Conservation (phyloP, 2,113 vertebrate genomes). For the Alosa alosa region DNA sequence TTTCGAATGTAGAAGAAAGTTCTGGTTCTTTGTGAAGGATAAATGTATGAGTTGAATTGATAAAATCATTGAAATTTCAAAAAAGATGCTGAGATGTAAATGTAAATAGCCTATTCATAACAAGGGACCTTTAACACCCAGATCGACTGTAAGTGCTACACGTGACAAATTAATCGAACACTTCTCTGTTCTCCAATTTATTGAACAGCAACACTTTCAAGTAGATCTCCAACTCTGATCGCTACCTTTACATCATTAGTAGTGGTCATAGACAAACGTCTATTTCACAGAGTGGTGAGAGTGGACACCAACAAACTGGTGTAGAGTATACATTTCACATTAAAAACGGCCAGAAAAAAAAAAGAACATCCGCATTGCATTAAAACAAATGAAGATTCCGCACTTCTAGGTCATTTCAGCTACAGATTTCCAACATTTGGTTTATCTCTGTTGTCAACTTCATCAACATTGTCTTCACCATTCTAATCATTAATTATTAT, state of each 20-base stretch:
- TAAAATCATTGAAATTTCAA: background rate
- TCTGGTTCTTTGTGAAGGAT: background rate
- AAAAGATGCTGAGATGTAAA: too few relatives aligned
- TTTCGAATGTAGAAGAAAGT: background rate
- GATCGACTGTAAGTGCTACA: background rate
- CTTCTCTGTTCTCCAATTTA: conserved; percentile 66
- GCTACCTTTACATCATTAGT: conserved; percentile 64
- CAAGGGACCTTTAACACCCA: background rate
- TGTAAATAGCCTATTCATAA: too few relatives aligned
- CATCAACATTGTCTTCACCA: conserved; percentile 52
- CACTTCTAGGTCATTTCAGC: conserved; percentile 48
- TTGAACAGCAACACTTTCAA: conserved; percentile 72
- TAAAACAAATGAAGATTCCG: conserved; percentile 51
- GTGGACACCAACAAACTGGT: conserved; percentile 34
- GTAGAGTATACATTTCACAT: conserved; percentile 62
- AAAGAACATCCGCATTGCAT: conserved; percentile 57
- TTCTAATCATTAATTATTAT: conserved; percentile 13
- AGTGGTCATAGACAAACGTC: conserved; percentile 61
- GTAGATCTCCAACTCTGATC: conserved; percentile 62
- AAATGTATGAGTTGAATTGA: background rate
- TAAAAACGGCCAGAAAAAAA: conserved; percentile 48
- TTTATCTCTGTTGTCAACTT: conserved; percentile 28
- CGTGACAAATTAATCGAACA: background rate
- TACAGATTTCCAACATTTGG: conserved; percentile 21
- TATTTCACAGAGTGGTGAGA: conserved; percentile 44